Evolutionary conservation across 2,888 invertebrate genomes (phyloP).

Genomic region (Cheilosia grossa): DNA sequence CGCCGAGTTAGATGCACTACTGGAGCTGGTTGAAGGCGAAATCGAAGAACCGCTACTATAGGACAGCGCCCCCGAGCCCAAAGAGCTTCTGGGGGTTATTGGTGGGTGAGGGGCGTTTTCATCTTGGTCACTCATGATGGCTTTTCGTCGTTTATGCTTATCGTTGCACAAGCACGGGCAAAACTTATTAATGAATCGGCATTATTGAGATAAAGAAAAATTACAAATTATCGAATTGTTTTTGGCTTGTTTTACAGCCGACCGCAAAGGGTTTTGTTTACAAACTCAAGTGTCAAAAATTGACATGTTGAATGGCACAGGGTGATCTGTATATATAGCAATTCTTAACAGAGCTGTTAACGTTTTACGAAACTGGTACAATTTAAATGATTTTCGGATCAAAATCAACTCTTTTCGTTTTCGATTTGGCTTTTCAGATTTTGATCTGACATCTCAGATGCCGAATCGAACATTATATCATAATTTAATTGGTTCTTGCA

Average conservation of each 20-base stretch:
- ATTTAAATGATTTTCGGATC: no score
- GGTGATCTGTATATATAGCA: slow-evolving; percentile 11
- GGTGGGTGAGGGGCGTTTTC: slow-evolving; percentile 73
- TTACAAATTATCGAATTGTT: slow-evolving; percentile 19
- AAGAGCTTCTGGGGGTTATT: slow-evolving; percentile 75
- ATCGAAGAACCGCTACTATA: slow-evolving; percentile 77
- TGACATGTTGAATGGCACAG: slow-evolving; percentile 60
- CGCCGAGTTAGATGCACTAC: slow-evolving; percentile 78
- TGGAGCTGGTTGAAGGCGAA: slow-evolving; percentile 78
- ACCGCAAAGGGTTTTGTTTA: slow-evolving; percentile 57
- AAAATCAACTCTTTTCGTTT: no score
- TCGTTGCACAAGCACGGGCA: neutral
- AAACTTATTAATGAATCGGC: slow-evolving; percentile 43
- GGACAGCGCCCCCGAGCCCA: slow-evolving; percentile 76
- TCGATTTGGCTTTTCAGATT: no score
- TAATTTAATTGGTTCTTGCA: no score
- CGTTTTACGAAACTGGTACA: no score
- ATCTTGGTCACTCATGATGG: slow-evolving; percentile 77
- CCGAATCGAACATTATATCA: no score
- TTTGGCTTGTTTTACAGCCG: slow-evolving; percentile 47
- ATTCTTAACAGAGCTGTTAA: neutral
- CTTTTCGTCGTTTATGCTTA: slow-evolving; percentile 6
- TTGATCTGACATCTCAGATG: no score
- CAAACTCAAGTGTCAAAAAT: slow-evolving; percentile 33
- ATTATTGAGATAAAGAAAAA: slow-evolving; percentile 35